phyloP scores from a whole-genome alignment of 2,797 vertebrate genomes.

The Mormyrus proboscirostris region DNA sequence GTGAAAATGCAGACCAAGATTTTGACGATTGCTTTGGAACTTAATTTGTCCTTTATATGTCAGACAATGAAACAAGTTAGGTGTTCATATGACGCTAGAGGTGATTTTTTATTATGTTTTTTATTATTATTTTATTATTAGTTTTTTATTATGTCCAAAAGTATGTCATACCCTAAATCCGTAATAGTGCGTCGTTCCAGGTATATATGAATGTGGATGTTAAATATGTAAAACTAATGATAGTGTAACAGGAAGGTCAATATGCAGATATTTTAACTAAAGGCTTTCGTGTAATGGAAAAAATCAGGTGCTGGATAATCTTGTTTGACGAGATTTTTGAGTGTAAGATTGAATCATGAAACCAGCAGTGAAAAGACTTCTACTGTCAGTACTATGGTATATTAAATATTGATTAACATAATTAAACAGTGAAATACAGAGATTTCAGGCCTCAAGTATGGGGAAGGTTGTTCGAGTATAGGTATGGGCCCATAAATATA shows the following conservation, averaged over 20 bases:
- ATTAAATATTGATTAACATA: neutral
- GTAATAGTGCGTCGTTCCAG: neutral
- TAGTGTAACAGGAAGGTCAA: neutral
- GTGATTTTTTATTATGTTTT: neutral
- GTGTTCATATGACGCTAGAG: neutral
- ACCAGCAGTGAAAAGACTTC: neutral
- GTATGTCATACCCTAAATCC: neutral
- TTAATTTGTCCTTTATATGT: neutral
- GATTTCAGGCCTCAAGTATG: neutral
- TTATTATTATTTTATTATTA: neutral
- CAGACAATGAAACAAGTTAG: neutral
- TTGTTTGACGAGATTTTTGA: slow-evolving; percentile 13
- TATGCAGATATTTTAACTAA: neutral
- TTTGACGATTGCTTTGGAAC: neutral
- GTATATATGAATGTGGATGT: neutral
- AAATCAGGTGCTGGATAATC: neutral
- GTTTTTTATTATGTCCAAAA: neutral
- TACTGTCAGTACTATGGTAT: neutral
- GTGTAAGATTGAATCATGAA: neutral
- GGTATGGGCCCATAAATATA: neutral
- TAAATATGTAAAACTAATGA: neutral
- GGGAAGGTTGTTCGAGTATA: neutral
- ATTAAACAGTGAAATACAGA: neutral
- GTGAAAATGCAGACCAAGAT: neutral
- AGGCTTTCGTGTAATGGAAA: neutral